phyloP scores from a whole-genome alignment of 2,888 invertebrate species.

The Acleris emargana region DNA sequence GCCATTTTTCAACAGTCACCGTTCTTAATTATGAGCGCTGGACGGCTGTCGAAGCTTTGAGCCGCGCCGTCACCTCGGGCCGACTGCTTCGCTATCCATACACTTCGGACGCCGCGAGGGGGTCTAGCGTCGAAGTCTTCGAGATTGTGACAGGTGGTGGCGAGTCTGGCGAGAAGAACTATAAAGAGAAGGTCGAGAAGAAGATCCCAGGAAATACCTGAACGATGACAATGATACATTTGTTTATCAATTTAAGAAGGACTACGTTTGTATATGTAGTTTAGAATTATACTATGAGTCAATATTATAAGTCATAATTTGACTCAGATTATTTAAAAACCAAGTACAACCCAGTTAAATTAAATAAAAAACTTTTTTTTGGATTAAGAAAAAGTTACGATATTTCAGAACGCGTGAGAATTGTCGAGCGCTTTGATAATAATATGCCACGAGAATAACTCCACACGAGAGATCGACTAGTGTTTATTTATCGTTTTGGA shows the following conservation, averaged over 20 bases:
- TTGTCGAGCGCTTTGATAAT: constrained; percentile 58
- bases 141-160: constrained; percentile 19
- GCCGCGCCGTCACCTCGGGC: constrained; percentile 80
- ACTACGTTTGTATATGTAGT: too few species aligned
- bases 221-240: too few species aligned
- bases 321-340: too few species aligned
- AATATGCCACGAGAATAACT: constrained; percentile 55
- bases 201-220: too few species aligned
- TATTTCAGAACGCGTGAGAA: constrained; percentile 32
- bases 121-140: constrained; percentile 40
- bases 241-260: too few species aligned
- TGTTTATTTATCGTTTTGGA: constrained; percentile 83
- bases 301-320: too few species aligned
- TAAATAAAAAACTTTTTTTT: too few species aligned
- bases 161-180: not conserved
- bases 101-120: constrained; percentile 50
- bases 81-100: constrained; percentile 65
- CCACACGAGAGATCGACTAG: constrained; percentile 69
- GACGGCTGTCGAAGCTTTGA: constrained; percentile 84
- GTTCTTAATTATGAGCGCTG: constrained; percentile 84
- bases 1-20: constrained; percentile 84
- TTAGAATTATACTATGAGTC: too few species aligned
- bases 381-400: too few species aligned
- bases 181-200: too few species aligned
- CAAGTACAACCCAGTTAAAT: too few species aligned